Evolutionary conservation across 2,113 vertebrate genomes (phyloP).

Genomic region (Parus major): DNA sequence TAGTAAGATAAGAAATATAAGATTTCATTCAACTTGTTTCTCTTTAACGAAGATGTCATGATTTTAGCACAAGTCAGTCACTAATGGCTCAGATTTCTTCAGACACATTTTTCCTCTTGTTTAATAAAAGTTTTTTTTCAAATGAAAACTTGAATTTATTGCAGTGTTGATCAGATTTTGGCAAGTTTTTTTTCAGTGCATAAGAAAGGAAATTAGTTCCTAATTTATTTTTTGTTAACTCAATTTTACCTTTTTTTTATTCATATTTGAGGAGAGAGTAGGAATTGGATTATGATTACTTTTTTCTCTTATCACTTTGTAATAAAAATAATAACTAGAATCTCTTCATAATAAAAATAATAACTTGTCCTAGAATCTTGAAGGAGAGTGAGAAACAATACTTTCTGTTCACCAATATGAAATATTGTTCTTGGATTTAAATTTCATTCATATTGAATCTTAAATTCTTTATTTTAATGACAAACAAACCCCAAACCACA

Average conservation of each 20-base stretch:
- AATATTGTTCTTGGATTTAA: not conserved
- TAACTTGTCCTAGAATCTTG: not conserved
- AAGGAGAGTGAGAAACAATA: not conserved
- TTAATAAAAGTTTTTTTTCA: not conserved
- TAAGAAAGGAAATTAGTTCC: not conserved
- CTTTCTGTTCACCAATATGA: not conserved
- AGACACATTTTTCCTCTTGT: not conserved
- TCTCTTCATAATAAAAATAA: not conserved
- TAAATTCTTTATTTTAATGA: not conserved
- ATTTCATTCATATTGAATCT: not conserved
- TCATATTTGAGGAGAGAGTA: not conserved
- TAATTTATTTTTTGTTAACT: not conserved
- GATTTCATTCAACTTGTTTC: not conserved
- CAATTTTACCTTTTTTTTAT: not conserved
- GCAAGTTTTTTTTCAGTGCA: not conserved
- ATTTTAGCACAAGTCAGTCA: not conserved
- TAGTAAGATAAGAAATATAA: not conserved
- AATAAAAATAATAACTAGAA: not conserved
- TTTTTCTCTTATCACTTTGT: not conserved
- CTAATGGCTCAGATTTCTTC: not conserved
- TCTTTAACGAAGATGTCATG: not conserved
- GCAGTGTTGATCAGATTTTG: not conserved
- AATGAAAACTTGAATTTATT: not conserved
- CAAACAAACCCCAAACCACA: not conserved
- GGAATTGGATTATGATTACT: not conserved